These are phyloP conservation scores for Drosophila lutescens DNA, from an alignment of 2,888 invertebrate species.

Conservation along the genomic window DNA sequence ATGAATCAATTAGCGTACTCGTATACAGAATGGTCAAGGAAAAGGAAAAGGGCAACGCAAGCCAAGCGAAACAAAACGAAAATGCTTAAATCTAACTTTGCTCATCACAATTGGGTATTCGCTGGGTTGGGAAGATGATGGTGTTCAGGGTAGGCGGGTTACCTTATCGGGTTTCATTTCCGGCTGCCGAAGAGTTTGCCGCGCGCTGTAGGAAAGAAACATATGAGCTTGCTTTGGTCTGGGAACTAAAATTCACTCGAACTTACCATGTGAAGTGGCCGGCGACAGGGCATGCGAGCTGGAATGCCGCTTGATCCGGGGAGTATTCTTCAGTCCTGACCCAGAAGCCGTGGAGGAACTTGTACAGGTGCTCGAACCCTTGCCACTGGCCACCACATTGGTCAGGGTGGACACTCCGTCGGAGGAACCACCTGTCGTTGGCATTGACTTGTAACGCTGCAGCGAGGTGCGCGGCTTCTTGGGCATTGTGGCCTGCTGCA, in stretches of 20 bases:
- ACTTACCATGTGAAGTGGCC: constrained; percentile 59
- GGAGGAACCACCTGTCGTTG: constrained; percentile 53
- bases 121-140: constrained; percentile 24
- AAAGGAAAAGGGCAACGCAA: constrained; percentile 15
- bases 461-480: constrained; percentile 76
- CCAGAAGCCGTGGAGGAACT: constrained; percentile 28
- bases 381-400: constrained; percentile 17
- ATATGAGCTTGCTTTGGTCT: not conserved
- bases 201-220: constrained; percentile 48
- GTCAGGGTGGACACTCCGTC: constrained; percentile 23
- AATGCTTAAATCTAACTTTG: constrained; percentile 37
- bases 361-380: constrained; percentile 10
- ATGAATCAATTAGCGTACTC: constrained; percentile 53
- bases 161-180: constrained; percentile 51
- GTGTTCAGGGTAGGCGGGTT: constrained; percentile 5
- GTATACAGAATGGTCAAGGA: constrained; percentile 29
- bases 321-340: constrained; percentile 28
- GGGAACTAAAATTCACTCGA: not conserved
- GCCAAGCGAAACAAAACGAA: constrained; percentile 28
- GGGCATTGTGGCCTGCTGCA: constrained; percentile 66
- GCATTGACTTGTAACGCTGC: constrained; percentile 82
- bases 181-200: constrained; percentile 67
- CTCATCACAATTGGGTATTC: constrained; percentile 56
- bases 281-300: constrained; percentile 74
- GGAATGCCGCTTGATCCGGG: constrained; percentile 79